Percentiles rank a stretch among this genome's conserved stretches.
These are phyloP conservation scores for Phyto melanocephala DNA, from an alignment of 2,888 invertebrate genomes.

Conservation along the genomic window DNA sequence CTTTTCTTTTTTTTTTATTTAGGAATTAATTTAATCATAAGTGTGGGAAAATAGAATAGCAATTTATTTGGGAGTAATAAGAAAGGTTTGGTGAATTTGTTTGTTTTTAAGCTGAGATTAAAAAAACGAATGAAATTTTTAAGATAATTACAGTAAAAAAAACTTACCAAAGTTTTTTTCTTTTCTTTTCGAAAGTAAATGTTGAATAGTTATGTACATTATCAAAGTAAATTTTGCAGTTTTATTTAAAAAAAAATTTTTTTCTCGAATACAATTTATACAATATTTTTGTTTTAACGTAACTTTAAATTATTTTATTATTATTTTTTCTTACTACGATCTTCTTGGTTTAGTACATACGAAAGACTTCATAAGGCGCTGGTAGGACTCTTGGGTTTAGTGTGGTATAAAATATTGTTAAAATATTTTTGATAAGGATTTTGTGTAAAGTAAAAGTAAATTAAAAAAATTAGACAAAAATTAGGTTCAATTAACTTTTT, in stretches of 20 bases:
- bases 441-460: constrained; percentile 45
- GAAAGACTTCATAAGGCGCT: constrained; percentile 79
- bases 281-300: constrained; percentile 40
- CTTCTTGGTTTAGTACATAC: constrained; percentile 75
- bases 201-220: constrained; percentile 56
- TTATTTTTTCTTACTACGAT: constrained; percentile 65
- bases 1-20: not conserved
- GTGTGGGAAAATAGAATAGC: too few relatives aligned
- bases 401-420: constrained; percentile 31
- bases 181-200: constrained; percentile 23
- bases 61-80: constrained; percentile 14
- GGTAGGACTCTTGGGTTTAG: constrained; percentile 75
- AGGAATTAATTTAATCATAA: too few relatives aligned
- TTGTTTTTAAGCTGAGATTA: not conserved
- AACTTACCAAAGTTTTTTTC: constrained; percentile 59
- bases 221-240: constrained; percentile 38
- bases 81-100: constrained; percentile 17
- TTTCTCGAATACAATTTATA: constrained; percentile 56
- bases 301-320: constrained; percentile 63
- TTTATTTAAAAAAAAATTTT: constrained; percentile 49
- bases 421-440: constrained; percentile 1
- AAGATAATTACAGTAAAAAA: constrained; percentile 10
- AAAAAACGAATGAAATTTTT: constrained; percentile 12
- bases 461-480: constrained; percentile 33
- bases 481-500: constrained; percentile 21